phyloP scores from a whole-genome alignment of 2,888 invertebrate species.

The Drosophila picticornis region DNA sequence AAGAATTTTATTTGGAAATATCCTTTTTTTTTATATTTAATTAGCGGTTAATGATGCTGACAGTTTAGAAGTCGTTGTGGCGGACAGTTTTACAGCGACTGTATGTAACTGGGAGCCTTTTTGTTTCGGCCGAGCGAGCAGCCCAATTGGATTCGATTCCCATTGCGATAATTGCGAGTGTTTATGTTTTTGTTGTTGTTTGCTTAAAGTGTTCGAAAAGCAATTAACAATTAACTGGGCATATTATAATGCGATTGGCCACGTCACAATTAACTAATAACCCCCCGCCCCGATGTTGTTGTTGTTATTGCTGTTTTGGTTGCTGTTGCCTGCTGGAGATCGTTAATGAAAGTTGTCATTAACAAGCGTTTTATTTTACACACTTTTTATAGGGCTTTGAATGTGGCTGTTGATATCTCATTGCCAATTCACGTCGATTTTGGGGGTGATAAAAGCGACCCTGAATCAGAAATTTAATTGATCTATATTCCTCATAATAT shows the following conservation, averaged over 20 bases:
- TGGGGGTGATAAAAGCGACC: conserved; percentile 22
- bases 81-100: conserved; percentile 64
- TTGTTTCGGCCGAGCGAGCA: conserved; percentile 17
- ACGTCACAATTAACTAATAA: conserved; percentile 78
- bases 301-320: neutral
- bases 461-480: conserved; percentile 22
- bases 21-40: conserved; percentile 69
- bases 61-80: neutral
- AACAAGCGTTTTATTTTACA: conserved; percentile 48
- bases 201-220: conserved; percentile 76
- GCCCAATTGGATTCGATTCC: conserved; percentile 37
- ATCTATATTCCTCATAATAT: neutral
- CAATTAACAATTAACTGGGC: conserved; percentile 76
- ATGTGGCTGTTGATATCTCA: conserved; percentile 19
- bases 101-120: conserved; percentile 23
- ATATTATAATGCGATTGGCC: conserved; percentile 70
- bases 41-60: conserved; percentile 47
- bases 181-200: conserved; percentile 50
- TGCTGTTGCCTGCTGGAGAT: conserved; percentile 20
- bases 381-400: conserved; percentile 51
- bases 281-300: conserved; percentile 6
- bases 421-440: conserved; percentile 39
- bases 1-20: conserved; percentile 48
- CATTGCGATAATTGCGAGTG: conserved; percentile 62
- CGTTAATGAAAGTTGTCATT: conserved; percentile 71